Percentiles rank a stretch among this genome's conserved stretches.
These are phyloP conservation scores for Chlorodrepanis virens DNA, from an alignment of 2,113 vertebrate species.

Conservation along the genomic window DNA sequence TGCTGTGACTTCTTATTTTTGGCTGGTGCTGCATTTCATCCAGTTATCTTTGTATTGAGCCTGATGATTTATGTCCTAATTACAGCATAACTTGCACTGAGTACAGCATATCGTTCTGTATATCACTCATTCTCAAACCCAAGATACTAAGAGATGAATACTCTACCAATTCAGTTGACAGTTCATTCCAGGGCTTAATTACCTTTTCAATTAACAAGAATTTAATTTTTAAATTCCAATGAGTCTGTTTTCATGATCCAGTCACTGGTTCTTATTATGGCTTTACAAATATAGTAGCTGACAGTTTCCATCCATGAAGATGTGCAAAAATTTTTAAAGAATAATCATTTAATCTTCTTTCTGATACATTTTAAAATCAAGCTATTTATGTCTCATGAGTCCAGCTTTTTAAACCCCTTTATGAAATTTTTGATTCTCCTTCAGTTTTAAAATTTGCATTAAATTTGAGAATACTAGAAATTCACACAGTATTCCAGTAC, in stretches of 20 bases:
- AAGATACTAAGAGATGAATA: background rate
- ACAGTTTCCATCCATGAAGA: background rate
- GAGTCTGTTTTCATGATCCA: background rate
- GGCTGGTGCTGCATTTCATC: background rate
- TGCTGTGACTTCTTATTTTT: background rate
- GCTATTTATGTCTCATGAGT: background rate
- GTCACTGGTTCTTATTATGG: background rate
- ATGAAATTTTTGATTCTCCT: background rate
- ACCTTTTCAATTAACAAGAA: background rate
- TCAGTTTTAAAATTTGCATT: background rate
- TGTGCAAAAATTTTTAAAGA: background rate
- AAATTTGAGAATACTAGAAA: background rate
- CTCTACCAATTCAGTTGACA: background rate
- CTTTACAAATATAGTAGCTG: background rate
- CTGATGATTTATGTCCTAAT: background rate
- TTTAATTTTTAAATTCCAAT: background rate
- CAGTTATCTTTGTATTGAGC: background rate
- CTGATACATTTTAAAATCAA: background rate
- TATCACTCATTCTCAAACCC: background rate
- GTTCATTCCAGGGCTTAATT: background rate
- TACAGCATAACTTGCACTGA: background rate
- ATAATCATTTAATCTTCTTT: background rate
- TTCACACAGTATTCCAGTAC: background rate
- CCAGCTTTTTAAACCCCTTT: background rate
- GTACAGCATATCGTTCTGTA: background rate